A percentile compares a stretch with the other conserved stretches of the same genome.
Conservation (phyloP, 2,113 vertebrate genomes). For the Nothoprocta pentlandii region DNA sequence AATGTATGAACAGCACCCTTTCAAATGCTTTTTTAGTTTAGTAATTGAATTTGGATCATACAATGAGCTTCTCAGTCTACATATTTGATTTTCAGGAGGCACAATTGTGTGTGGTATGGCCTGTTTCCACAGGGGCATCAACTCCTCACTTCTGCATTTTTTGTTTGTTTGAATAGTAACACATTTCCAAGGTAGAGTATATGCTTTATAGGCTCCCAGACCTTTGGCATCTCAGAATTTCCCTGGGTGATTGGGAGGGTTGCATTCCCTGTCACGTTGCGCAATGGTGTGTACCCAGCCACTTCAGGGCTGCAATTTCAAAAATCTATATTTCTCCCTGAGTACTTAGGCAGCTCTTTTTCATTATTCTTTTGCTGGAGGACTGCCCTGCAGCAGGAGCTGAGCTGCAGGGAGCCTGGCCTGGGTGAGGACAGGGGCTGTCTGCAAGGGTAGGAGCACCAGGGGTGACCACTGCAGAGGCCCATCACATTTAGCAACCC, state of each 20-base stretch:
- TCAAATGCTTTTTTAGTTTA: not conserved
- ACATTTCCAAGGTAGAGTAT: not conserved
- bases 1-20: not conserved
- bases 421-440: not conserved
- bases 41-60: not conserved
- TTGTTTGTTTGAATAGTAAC: too few species aligned
- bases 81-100: not conserved
- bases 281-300: too few species aligned
- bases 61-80: not conserved
- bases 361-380: not conserved
- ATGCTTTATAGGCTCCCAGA: not conserved
- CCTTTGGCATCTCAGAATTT: not conserved
- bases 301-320: too few species aligned
- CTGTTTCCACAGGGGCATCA: not conserved
- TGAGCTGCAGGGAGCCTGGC: not conserved
- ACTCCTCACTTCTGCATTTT: not conserved
- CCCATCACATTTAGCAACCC: fast-evolving
- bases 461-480: too few species aligned
- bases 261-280: too few species aligned
- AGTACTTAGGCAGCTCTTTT: not conserved
- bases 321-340: not conserved
- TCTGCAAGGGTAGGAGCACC: too few species aligned
- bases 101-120: not conserved
- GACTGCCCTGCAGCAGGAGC: not conserved
- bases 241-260: too few species aligned